Evolutionary conservation across 2,113 vertebrate genomes (phyloP), one percentile per base, ranked within the genome.

Genomic region (Epinephelus cyanopodus): DNA sequence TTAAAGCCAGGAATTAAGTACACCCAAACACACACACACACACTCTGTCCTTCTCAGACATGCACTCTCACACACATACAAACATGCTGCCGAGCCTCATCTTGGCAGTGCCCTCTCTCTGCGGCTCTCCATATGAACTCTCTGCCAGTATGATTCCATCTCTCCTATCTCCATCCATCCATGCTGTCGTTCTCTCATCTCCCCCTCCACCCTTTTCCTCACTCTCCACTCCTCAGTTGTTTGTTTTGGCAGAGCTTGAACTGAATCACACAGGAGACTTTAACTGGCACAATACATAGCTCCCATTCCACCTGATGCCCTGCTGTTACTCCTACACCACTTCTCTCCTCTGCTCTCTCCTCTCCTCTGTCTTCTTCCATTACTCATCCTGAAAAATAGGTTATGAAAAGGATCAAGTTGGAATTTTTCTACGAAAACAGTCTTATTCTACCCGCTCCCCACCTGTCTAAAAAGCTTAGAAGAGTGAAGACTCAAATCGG

Each of bases 241-340:
- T 88, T 92, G 85, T 89, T 85, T 90, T 94, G 89, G 92, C 90
- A 88, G 73, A 54, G 63, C 71, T 79, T 76, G 64, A 87, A 81
- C 86, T 47, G 52, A 68, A 72, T 57, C 66, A 48, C 90, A 82
- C 86, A 67, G 76, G 90, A 89, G 90, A 87, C 75, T 37, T 66
- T 50, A 86, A 80, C 81, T 90, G 87, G 87, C 87, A 85, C 62
- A 77, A 39, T 54, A 27, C 48, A 54, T 19, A 25, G 65, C 67
- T 85, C 89, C 82, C 81, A 84, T 81, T 83, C 67, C 75, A 87
- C 78, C 84, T 84, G 77, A 87, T 84, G 78, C 65, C 84, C 60
- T 47, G 52, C 79, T 75, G 60, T 47, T 85, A 76, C 74, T 82
- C 84, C 72, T 79, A 50, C 37, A 72, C 23, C 23, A 23, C 27